phyloP scores from a whole-genome alignment of 2,113 vertebrate species.

The Ailuropoda melanoleuca region DNA sequence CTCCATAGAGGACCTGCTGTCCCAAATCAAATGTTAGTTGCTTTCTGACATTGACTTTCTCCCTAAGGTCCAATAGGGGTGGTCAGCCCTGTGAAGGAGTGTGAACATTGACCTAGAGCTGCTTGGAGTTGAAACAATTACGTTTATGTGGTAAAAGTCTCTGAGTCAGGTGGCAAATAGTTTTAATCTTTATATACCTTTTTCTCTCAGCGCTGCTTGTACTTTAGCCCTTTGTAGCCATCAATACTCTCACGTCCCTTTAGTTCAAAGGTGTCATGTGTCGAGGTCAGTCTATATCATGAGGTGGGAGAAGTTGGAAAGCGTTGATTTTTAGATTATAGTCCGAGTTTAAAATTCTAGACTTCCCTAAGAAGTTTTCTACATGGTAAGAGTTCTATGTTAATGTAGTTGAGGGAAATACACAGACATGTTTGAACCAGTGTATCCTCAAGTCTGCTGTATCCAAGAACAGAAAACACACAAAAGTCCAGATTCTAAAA shows the following conservation, averaged over 20 bases:
- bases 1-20: not conserved
- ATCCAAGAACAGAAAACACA: conserved; percentile 24
- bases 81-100: not conserved
- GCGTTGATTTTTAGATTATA: not conserved
- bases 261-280: not conserved
- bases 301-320: not conserved
- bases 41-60: conserved; percentile 18
- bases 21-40: not conserved
- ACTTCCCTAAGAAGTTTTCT: not conserved
- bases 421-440: conserved; percentile 7
- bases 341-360: not conserved
- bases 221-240: not conserved
- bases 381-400: not conserved
- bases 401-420: not conserved
- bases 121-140: not conserved
- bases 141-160: not conserved
- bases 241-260: not conserved
- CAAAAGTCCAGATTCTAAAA: conserved; percentile 19
- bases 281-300: not conserved
- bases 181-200: not conserved
- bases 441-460: not conserved
- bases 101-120: not conserved
- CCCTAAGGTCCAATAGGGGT: not conserved
- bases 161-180: not conserved
- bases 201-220: not conserved